Conservation (phyloP, 1,140 invertebrate genomes). For the Mercenaria mercenaria region DNA sequence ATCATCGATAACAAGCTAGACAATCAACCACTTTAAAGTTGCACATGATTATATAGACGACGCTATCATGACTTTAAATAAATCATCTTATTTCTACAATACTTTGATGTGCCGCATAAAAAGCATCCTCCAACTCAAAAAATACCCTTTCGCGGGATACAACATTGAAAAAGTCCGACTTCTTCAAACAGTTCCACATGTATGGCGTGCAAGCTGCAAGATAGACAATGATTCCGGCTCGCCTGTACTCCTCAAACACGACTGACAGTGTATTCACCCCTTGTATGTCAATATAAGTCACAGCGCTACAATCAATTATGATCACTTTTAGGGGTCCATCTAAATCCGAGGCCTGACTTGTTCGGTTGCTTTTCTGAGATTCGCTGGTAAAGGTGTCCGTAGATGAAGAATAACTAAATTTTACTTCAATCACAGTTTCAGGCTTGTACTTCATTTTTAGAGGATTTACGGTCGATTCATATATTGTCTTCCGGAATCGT, state of each 20-base stretch:
- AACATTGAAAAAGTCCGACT: slow-evolving; percentile 44
- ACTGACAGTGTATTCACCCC: slow-evolving; percentile 24
- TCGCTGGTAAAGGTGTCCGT: too few species aligned
- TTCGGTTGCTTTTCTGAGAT: neutral
- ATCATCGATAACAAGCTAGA: too few species aligned
- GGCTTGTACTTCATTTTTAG: neutral
- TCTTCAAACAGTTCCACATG: slow-evolving; percentile 32
- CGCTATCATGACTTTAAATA: too few species aligned
- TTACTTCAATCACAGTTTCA: neutral
- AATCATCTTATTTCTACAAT: too few species aligned
- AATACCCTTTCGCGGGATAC: slow-evolving; percentile 29
- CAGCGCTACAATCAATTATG: slow-evolving; percentile 43
- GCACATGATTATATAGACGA: too few species aligned
- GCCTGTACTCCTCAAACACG: slow-evolving; percentile 42
- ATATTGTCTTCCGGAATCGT: slow-evolving; percentile 12
- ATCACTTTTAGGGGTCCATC: slow-evolving; percentile 12
- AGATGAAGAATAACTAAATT: neutral
- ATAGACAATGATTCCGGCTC: slow-evolving; percentile 4
- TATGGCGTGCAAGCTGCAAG: slow-evolving; percentile 33
- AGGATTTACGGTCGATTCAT: slow-evolving; percentile 13
- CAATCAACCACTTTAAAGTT: too few species aligned
- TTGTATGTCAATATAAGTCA: slow-evolving; percentile 42
- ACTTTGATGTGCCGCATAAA: neutral
- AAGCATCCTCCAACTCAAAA: neutral
- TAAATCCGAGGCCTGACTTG: neutral